phyloP scores from a whole-genome alignment of 2,113 vertebrate genomes.

The Globicephala melas region DNA sequence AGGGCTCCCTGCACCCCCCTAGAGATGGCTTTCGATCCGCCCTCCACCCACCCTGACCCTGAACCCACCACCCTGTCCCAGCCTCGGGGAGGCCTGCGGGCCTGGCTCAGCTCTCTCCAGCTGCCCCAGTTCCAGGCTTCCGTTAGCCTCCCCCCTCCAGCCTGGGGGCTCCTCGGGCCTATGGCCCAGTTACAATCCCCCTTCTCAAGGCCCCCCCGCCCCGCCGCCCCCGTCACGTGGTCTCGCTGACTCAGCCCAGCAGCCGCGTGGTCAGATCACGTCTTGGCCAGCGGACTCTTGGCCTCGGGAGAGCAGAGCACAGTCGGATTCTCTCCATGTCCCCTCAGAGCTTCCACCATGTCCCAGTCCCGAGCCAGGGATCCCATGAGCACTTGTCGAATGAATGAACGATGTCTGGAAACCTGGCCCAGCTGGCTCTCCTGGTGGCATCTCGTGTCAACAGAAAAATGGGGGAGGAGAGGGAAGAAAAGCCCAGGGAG shows the following conservation, averaged over 20 bases:
- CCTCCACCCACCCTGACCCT: not conserved
- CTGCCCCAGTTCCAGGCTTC: slow-evolving; percentile 14
- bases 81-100: not conserved
- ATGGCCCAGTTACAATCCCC: slow-evolving; percentile 5
- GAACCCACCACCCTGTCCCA: not conserved
- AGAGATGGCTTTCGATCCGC: not conserved
- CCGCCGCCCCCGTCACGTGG: not conserved
- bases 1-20: not conserved
- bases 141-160: not conserved
- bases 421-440: not conserved
- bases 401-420: not conserved
- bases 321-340: not conserved
- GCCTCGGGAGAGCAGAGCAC: not conserved
- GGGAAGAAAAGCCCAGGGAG: not conserved
- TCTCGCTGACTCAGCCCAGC: not conserved
- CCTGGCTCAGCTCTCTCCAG: not conserved
- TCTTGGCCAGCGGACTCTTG: not conserved
- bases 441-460: not conserved
- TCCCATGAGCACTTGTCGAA: not conserved
- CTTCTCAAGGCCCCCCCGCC: not conserved
- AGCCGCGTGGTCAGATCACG: not conserved
- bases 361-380: not conserved
- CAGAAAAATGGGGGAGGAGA: not conserved
- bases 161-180: not conserved
- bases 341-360: not conserved